Base-by-base conservation (phyloP, 2,113 vertebrate genomes). In the Lampris incognitus region DNA sequence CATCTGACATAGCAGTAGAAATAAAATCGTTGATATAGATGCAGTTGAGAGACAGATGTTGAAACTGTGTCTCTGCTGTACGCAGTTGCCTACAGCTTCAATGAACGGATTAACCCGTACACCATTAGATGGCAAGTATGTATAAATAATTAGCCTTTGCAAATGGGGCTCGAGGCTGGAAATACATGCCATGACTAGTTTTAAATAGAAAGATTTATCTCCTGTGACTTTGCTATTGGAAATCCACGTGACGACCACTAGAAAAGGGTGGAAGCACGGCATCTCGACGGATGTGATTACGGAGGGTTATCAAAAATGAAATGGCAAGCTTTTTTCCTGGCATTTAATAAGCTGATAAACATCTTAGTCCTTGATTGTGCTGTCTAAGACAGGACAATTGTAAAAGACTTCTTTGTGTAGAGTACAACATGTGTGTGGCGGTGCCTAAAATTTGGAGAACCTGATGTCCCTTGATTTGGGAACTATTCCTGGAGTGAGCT, bases 1-100 rank as follows among this genome's bases (percentile, higher is more conserved):
- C 24, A 24, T 24, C 24, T 24, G 24, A 24, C 24, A 24, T 24
- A 24, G 24, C 24, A 24, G 24, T 24, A 24, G 24, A 24, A 54
- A 82, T 39, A 65, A 70, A 48, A 79, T 60, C 52, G 38, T 49
- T 44, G 57, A 79, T 81, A 66, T 54, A 50, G 65, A 76, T 51
- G 3, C 38, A 64, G 1, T 40, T 39, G 59, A 9, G 59, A 24
- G 64, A 39, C 39, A 67, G 49, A 71, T 52, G 61, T 58, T 69
- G 54, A 70, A 67, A 81, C 65, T 11, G 52, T 58, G 24, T 39
- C 51, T 54, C 51, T 46, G 4, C 7, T 4, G 44, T 46, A 7
- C 1, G 4, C 44, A 46, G 7, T 46, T 46, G 44, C 7, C 51
- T 3, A 1, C 1, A 54, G 9, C 51, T n/a, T 13, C 11, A 24